A percentile compares a stretch with the other conserved stretches of the same genome.
Evolutionary conservation across 2,888 invertebrate species (phyloP).

Genomic region (Dynastes hyllus): DNA sequence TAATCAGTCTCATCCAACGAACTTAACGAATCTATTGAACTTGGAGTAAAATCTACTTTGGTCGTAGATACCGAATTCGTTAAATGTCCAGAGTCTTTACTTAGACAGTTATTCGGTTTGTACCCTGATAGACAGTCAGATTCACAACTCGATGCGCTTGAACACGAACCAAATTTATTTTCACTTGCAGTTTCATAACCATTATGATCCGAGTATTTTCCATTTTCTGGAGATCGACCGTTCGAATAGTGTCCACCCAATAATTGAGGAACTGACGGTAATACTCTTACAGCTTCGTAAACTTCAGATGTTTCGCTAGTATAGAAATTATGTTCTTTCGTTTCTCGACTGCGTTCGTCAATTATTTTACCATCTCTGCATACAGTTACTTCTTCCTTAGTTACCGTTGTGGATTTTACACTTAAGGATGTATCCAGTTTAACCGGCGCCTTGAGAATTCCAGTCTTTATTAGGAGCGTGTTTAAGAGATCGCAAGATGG

Average conservation of each 20-base stretch:
- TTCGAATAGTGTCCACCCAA: conserved; percentile 62
- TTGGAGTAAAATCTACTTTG: conserved; percentile 68
- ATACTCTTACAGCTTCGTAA: conserved; percentile 76
- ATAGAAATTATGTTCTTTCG: conserved; percentile 82
- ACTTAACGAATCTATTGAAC: conserved; percentile 69
- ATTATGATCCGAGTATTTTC: conserved; percentile 65
- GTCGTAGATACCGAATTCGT: conserved; percentile 66
- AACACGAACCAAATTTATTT: conserved; percentile 68
- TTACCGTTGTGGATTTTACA: conserved; percentile 81
- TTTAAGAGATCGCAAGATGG: conserved; percentile 83
- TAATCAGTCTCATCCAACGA: conserved; percentile 70
- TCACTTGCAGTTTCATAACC: conserved; percentile 68
- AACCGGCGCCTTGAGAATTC: conserved; percentile 79
- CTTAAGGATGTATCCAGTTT: conserved; percentile 82
- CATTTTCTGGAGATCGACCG: conserved; percentile 57
- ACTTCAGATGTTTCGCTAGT: conserved; percentile 79
- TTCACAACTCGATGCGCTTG: conserved; percentile 69
- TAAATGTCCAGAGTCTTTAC: conserved; percentile 70
- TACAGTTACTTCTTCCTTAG: conserved; percentile 82
- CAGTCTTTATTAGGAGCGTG: conserved; percentile 79
- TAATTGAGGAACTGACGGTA: conserved; percentile 66
- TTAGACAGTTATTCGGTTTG: conserved; percentile 57
- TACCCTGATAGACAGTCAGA: conserved; percentile 62
- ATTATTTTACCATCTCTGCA: conserved; percentile 79
- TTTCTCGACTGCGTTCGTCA: conserved; percentile 81